Evolutionary conservation across 2,888 invertebrate genomes (phyloP), one percentile per base, ranked within the genome.

Genomic region (Allophyes oxyacanthae): DNA sequence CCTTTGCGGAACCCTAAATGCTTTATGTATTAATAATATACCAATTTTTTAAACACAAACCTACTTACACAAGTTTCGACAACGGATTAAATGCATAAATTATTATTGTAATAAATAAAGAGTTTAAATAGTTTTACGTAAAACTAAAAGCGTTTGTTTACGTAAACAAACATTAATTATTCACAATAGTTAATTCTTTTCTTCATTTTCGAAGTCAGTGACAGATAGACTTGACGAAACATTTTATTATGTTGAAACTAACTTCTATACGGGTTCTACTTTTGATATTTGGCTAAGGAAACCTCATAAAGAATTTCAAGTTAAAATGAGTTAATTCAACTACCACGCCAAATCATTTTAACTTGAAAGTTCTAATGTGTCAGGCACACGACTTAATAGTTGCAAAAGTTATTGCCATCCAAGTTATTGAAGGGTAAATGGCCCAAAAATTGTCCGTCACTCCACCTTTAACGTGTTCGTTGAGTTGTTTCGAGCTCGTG

Each of bases 381-480:
- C 25, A 34, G n/a, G 8, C 5, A 33, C 26, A 46, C 26, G 36
- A 6, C 26, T 36, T 8, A 37, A 41, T 36, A 45, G 36, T 11
- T 41, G 30, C 11, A 44, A 46, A 57, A 55, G 38, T 36, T 6
- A 34, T 32, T 8, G n/a, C 42, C 6, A 8, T 2, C 1, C 4
- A n/a, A 20, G 4, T 20, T 7, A 5, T n/a, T 33, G 28, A 33
- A 5, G 33, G 45, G 15, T 44, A 10, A 67, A 57, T 59, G 48
- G 32, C 34, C 37, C 20, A 46, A 43, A 42, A 51, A 36, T 8
- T 20, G 26, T 38, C 41, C 9, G 28, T 40, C 42, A 46, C 28
- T 46, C 49, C 63, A 66, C 63, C 53, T 66, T 52, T 37, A 53
- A 48, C 32, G 33, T 53, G 36, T 67, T 67, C 44, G 44, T 42